Percentiles rank a stretch among this genome's conserved stretches.
Evolutionary conservation across 2,888 invertebrate genomes (phyloP).

Genomic region (Tholera decimalis): DNA sequence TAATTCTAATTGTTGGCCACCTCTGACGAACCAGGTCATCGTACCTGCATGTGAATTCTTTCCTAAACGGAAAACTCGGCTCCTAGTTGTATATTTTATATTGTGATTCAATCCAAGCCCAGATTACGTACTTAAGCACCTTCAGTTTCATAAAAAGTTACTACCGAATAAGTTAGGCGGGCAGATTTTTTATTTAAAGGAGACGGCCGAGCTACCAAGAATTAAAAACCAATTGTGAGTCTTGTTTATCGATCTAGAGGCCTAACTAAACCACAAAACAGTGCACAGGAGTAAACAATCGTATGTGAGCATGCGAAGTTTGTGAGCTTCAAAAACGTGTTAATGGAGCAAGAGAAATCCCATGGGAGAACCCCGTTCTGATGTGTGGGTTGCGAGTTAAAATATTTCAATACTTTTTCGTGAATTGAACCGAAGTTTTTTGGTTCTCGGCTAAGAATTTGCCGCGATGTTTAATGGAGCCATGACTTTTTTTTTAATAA

Average conservation of each 20-base stretch:
- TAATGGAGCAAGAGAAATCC: constrained; percentile 72
- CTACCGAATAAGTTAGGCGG: constrained; percentile 73
- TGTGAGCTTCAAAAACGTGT: constrained; percentile 69
- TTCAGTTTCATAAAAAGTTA: constrained; percentile 83
- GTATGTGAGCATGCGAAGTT: constrained; percentile 34
- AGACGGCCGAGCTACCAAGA: constrained; percentile 60
- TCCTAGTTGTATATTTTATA: constrained; percentile 84
- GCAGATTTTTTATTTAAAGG: constrained; percentile 75
- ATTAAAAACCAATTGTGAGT: constrained; percentile 65
- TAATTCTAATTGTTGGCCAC: constrained; percentile 88
- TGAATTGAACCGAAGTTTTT: constrained; percentile 6
- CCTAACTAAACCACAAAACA: constrained; percentile 17
- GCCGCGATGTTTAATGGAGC: not conserved
- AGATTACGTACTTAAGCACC: constrained; percentile 71
- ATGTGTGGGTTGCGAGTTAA: constrained; percentile 66
- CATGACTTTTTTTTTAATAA: not conserved
- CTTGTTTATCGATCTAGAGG: constrained; percentile 37
- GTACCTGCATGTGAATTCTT: constrained; percentile 85
- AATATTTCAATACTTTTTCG: constrained; percentile 59
- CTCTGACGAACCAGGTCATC: constrained; percentile 87
- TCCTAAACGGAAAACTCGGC: constrained; percentile 76
- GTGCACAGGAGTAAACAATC: constrained; percentile 43
- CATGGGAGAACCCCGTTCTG: constrained; percentile 69
- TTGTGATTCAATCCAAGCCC: constrained; percentile 77
- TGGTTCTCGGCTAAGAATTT: not conserved